Base-by-base conservation (phyloP, 2,113 vertebrate species). In the Dicerorhinus sumatrensis region DNA sequence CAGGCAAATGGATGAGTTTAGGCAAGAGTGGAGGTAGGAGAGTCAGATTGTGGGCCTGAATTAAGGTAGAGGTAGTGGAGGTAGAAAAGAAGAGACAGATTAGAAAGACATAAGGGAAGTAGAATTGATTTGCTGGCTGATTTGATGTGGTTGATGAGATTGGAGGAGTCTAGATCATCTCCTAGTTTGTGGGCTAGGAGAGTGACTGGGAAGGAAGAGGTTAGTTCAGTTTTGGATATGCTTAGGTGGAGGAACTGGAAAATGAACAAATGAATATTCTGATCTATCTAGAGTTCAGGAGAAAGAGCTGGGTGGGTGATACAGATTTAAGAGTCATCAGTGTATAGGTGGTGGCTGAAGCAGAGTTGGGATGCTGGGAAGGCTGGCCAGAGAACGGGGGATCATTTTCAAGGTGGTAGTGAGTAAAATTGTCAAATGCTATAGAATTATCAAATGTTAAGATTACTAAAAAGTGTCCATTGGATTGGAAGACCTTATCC, bases 191-290 rank as follows among this genome's bases (percentile, higher is more conserved):
- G 56, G 29, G 63, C 62, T 82, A 46, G 17, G 62, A 62, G 54
- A 93, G 18, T 63, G 76, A 5, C n/a, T 95, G 23, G 31, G 54
- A 67, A 94, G 69, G 70, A 93, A 92, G 42, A 88, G 25, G 16
- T 75, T 72, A 56, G n/a, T 95, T 93, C 18, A 85, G 36, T 63
- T 86, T 92, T 87, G 29, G 31, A 31, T 73, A 56, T 81, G 27
- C 21, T 46, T 82, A 70, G 25, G 18, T 92, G 12, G 63, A 82
- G 8, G 72, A 86, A 36, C n/a, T 96, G 82, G 27, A 89, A 95
- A 95, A 77, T 77, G 72, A 97, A 72, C n/a, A 72, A 36, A 54
- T 94, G 73, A 77, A 39, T 89, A 33, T 73, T 89, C 5, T 92
- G 69, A 33, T 94, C 3, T 42, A 6, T 62, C 63, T 84, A 16